Evolutionary conservation across 2,797 vertebrate genomes (phyloP), one percentile per base, ranked within the genome.

Genomic region (Fringilla coelebs): DNA sequence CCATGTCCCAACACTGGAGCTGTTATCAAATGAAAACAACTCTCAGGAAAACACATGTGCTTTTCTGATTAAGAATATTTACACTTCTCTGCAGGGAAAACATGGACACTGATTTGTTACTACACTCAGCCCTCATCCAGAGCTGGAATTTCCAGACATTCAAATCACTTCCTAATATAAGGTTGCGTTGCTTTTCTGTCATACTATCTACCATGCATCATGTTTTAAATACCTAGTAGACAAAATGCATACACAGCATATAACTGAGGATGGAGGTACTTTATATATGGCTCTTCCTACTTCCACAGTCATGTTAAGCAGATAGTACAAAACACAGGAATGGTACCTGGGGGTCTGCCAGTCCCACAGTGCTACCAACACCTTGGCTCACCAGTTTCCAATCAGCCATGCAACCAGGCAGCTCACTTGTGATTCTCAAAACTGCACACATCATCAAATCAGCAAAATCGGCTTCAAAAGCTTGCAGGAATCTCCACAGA

Each of bases 131-230:
- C 49, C 36, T 85, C 76, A 88, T 43, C 68, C 75, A 83, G 17
- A 20, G 68, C 34, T 91, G 52, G 28, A 79, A 76, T 62, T 93
- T 94, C 89, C 80, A 86, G 91, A 93, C 80, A 96, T 94, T 91
- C 67, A 94, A 91, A 91, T 91, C 34, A 83, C 71, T 83, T 91
- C 80, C 77, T 94, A 96, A 90, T 79, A 46, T 11, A 92, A 91
- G 55, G 67, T 43, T 86, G 70, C 46, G 48, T 24, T 52, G 43
- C 60, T 95, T 76, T 82, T 76, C 73, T 52, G 29, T 71, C 57
- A 43, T 62, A 46, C 45, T 49, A 60, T 9, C 63, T 70, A 81
- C 51, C 79, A 26, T 12, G 66, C 67, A 71, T 36, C 34, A 70
- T 32, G 7, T 73, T 94, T 94, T 93, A 93, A 96, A 90, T 79